Base-by-base conservation (phyloP, 2,888 invertebrate genomes). In the Poecilobothrus nobilitatus region DNA sequence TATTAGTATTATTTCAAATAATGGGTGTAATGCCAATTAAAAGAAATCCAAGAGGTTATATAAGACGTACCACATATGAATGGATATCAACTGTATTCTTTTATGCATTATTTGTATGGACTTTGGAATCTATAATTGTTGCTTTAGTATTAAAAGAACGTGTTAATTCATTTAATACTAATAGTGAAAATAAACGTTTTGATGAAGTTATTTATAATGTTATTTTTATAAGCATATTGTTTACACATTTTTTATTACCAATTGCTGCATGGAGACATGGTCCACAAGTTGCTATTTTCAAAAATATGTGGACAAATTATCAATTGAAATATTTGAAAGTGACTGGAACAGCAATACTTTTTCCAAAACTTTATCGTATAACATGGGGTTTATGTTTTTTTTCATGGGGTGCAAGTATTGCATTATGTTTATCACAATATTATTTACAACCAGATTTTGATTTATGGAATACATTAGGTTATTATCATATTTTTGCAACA, bases 281-380 rank as follows among this genome's bases (percentile, higher is more conserved):
- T 0, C 79, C 80, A 0, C 87, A 90, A 79, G 90, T 90, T 37
- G 90, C 90, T 0, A 87, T 88, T 73, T 90, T 89, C 74, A 90
- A 90, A 79, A 89, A 90, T 74, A 90, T 90, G 90, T 90, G 90
- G 90, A 89, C 90, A 0, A 87, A 86, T 78, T 90, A 89, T 80
- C 90, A 90, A 83, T 87, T 89, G 76, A 79, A 79, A 70, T 80
- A 78, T 72, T 74, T 77, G 22, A 77, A 78, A 71, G 80, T 81
- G 1, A 81, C 81, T 1, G 81, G 89, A 1, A 86, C 85, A 0
- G 85, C 88, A 0, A 86, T 90, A 53, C 84, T 88, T 4, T 90
- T 90, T 75, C 87, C 87, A 0, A 88, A 87, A 73, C 79, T 90
- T 1, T 85, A 87, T 71, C 78, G 83, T 0, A 79, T 89, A 9